Percentiles rank a stretch among this genome's conserved stretches.
Conservation (phyloP, 2,888 invertebrate species). For the Catocala nupta region DNA sequence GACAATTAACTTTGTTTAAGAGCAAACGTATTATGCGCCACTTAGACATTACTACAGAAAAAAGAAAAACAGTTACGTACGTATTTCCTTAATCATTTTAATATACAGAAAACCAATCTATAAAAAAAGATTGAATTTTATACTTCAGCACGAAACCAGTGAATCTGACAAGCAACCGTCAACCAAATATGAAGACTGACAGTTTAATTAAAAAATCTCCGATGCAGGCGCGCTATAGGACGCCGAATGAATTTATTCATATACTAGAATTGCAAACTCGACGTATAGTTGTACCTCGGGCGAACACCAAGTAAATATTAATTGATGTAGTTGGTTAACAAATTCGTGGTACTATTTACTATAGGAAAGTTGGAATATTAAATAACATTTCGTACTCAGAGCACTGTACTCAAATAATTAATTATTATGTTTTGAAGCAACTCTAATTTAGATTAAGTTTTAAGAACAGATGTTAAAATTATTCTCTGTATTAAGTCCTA, state of each 20-base stretch:
- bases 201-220: constrained; percentile 55
- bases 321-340: constrained; percentile 16
- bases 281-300: constrained; percentile 16
- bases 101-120: neutral
- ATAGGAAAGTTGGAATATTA: too few relatives aligned
- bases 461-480: too few relatives aligned
- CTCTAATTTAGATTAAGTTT: too few relatives aligned
- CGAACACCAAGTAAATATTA: constrained; percentile 27
- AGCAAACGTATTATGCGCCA: too few relatives aligned
- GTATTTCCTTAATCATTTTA: neutral
- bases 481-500: too few relatives aligned
- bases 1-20: too few relatives aligned
- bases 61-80: too few relatives aligned
- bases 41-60: too few relatives aligned
- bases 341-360: neutral
- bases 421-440: too few relatives aligned
- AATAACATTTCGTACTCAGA: too few relatives aligned
- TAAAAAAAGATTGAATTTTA: neutral
- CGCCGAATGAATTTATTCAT: constrained; percentile 34
- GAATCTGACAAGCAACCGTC: constrained; percentile 37
- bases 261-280: constrained; percentile 36
- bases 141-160: constrained; percentile 22
- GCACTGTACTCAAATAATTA: too few relatives aligned
- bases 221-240: constrained; percentile 20
- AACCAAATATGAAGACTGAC: constrained; percentile 45